These are phyloP conservation scores for Halichondria panicea DNA, from an alignment of 37 sponge, comb jelly and placozoan species.

Conservation along the genomic window DNA sequence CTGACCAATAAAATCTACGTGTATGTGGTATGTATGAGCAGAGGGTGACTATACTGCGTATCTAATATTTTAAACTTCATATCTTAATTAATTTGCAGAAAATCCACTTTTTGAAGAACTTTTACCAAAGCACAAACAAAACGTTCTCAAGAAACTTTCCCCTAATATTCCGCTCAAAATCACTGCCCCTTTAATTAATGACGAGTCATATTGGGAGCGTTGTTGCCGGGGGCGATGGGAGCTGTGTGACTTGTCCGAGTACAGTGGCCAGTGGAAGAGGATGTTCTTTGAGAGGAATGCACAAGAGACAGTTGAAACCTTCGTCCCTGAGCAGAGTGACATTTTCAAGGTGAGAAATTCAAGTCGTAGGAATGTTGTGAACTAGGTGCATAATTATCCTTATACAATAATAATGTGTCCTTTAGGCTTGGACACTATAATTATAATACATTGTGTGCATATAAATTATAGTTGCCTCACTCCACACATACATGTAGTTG, in stretches of 20 bases:
- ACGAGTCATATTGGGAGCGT: conserved; percentile 89
- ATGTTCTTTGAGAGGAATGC: conserved; percentile 92
- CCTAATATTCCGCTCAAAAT: conserved; percentile 74
- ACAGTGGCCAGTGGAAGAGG: conserved; percentile 86
- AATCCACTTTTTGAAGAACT: conserved; percentile 85
- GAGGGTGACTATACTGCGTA: too few species aligned
- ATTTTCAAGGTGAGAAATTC: conserved; percentile 51
- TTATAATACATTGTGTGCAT: not conserved
- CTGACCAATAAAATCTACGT: too few species aligned
- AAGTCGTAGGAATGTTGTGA: too few species aligned
- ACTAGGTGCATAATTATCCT: too few species aligned
- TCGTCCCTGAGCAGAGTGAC: conserved; percentile 73
- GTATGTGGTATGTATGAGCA: too few species aligned
- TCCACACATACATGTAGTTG: conserved; percentile 49
- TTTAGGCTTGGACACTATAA: not conserved
- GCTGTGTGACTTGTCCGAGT: conserved; percentile 75
- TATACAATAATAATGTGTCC: not conserved
- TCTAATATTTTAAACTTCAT: too few species aligned
- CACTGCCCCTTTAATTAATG: conserved; percentile 79
- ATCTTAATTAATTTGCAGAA: conserved; percentile 30
- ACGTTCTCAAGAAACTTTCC: conserved; percentile 71
- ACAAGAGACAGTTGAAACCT: conserved; percentile 78
- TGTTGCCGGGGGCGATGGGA: conserved; percentile 84
- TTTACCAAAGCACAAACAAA: conserved; percentile 58
- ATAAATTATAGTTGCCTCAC: not conserved